Conservation (phyloP, 2,888 invertebrate genomes). For the Euzetes globulus region DNA sequence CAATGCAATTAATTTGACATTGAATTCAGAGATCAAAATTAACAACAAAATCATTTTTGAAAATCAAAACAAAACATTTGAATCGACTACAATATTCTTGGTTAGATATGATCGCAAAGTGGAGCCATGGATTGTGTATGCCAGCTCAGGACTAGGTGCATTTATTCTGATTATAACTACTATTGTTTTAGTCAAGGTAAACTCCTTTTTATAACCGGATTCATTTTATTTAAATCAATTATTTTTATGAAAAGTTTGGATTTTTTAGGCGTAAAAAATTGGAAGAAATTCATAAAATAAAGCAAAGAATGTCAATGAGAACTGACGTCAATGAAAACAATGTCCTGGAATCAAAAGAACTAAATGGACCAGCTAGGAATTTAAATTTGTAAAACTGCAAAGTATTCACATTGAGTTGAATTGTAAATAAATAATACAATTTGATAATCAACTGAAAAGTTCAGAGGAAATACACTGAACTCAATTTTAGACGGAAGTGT, state of each 20-base stretch:
- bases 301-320: slow-evolving; percentile 34
- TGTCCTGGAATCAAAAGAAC: not conserved
- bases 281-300: slow-evolving; percentile 21
- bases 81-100: not conserved
- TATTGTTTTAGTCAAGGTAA: slow-evolving; percentile 29
- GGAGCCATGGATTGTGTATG: slow-evolving; percentile 8
- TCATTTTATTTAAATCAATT: not conserved
- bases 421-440: too few species aligned
- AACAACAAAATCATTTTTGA: not conserved
- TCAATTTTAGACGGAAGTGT: not conserved
- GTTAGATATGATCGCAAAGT: not conserved
- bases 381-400: too few species aligned
- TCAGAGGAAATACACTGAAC: too few species aligned
- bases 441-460: too few species aligned
- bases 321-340: not conserved
- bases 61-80: not conserved
- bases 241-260: slow-evolving; percentile 15
- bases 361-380: not conserved
- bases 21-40: not conserved
- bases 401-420: too few species aligned
- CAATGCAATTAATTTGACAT: not conserved
- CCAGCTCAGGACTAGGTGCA: slow-evolving; percentile 15
- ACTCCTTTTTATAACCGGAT: not conserved
- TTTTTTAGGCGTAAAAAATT: slow-evolving; percentile 33
- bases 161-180: slow-evolving; percentile 21